Evolutionary conservation across 2,888 invertebrate species (phyloP).

Genomic region (Drosophila infuscata): DNA sequence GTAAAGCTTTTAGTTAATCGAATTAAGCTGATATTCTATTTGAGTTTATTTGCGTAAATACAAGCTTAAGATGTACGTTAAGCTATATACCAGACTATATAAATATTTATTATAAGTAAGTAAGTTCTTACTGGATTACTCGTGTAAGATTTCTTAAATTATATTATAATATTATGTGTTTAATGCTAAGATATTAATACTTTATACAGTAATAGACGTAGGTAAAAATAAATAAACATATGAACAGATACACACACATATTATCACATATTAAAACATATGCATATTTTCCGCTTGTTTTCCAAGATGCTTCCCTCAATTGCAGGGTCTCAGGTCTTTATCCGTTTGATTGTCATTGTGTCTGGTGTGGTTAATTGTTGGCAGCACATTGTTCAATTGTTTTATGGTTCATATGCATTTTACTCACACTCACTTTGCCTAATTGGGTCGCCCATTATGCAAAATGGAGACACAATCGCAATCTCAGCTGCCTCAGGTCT

Average conservation of each 20-base stretch:
- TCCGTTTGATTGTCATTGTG: slow-evolving; percentile 41
- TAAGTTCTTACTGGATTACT: too few species aligned
- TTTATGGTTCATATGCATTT: slow-evolving; percentile 80
- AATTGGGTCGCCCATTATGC: slow-evolving; percentile 84
- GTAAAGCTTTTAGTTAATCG: slow-evolving; percentile 53
- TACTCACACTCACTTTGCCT: slow-evolving; percentile 78
- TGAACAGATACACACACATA: not conserved
- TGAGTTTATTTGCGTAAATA: not conserved
- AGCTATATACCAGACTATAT: not conserved
- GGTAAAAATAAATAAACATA: not conserved
- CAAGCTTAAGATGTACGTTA: not conserved
- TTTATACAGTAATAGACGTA: not conserved
- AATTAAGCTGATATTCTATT: not conserved
- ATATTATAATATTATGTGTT: too few species aligned
- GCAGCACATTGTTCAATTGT: slow-evolving; percentile 77
- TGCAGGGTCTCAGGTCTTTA: slow-evolving; percentile 11
- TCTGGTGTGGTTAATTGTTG: slow-evolving; percentile 64
- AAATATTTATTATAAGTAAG: not conserved
- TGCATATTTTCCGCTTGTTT: not conserved
- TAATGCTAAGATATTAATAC: too few species aligned
- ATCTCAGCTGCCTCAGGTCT: slow-evolving; percentile 1
- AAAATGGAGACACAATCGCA: slow-evolving; percentile 43
- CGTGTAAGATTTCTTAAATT: too few species aligned
- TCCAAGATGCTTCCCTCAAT: not conserved
- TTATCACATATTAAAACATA: not conserved